phyloP scores from a whole-genome alignment of 2,888 invertebrate species.

The Tachina lurida region DNA sequence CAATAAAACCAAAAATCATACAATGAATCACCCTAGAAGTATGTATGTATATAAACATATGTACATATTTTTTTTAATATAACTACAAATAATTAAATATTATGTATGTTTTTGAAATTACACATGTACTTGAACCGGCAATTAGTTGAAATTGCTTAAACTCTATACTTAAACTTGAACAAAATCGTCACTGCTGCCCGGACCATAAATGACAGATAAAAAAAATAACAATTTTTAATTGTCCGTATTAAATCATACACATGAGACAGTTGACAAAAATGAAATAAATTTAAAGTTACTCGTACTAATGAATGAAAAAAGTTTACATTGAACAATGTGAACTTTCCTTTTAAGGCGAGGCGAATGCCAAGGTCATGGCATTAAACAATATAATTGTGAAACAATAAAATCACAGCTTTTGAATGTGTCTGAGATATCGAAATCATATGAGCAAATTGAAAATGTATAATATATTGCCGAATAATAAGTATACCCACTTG shows the following conservation, averaged over 20 bases:
- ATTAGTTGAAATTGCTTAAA: constrained; percentile 55
- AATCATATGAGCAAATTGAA: background rate
- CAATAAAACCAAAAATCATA: too few relatives aligned
- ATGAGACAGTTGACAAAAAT: constrained; percentile 1
- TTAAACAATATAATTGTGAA: constrained; percentile 4
- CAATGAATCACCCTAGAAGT: too few relatives aligned
- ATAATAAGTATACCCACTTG: too few relatives aligned
- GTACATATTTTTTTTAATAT: background rate
- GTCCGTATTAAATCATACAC: background rate
- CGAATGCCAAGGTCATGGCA: constrained; percentile 67
- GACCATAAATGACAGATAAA: constrained; percentile 17
- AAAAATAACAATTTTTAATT: constrained; percentile 1
- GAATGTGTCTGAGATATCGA: background rate
- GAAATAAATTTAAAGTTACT: constrained; percentile 28
- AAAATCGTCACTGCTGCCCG: constrained; percentile 29
- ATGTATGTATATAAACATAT: too few relatives aligned
- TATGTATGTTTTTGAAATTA: background rate
- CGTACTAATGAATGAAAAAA: constrained; percentile 23
- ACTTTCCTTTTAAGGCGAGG: constrained; percentile 67
- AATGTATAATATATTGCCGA: background rate
- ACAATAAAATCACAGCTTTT: background rate
- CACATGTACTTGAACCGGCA: constrained; percentile 48
- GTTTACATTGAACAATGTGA: constrained; percentile 65
- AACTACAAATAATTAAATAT: background rate
- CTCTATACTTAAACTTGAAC: constrained; percentile 44